Base-by-base conservation (phyloP, 37 sponge, comb jelly and placozoan species). In the Agelas oroides region DNA sequence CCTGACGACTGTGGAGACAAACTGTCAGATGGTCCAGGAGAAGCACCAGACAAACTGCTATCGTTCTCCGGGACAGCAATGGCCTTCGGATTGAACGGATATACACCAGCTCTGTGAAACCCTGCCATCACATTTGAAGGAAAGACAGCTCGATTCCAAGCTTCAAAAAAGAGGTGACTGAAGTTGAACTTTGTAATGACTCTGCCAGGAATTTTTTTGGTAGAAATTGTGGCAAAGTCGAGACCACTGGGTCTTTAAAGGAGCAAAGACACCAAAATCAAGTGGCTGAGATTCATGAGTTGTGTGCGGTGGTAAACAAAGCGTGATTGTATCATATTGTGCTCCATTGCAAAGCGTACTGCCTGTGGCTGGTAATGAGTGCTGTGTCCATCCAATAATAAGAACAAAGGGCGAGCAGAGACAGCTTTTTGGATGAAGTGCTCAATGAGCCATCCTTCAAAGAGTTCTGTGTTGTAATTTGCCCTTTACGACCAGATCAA, bases 291-390 rank as follows among this genome's bases (percentile, higher is more conserved):
- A 38, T 34, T 64, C 68, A 53, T 85, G 86, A 0, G 85, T 90
- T 13, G 91, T 86, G 39, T 90, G 62, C 5, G 86, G 91, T 40
- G 91, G 91, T 38, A 90, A 65, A 55, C 86, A 90, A 1, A 90
- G 70, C 40, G 85, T 70, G 40, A 85, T 76, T 25, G 84, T 56
- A 6, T 78, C 8, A 89, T 56, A 6, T 78, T 75, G 20, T 82
- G 18, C 31, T 77, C 74, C 60, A 31, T 60, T 19, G 90, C 85
- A 61, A 77, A 37, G 14, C 85, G 53, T 27, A 85, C 27, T 33
- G 71, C 66, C 18, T 55, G 56, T 28, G 85, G 90, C 23, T 89
- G 76, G 33, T 83, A 89, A 39, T 89, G 90, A 24, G 84, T 85
- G 69, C 71, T 59, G 25, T 84, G 85, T 1, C 90, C 90, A 78